Base-by-base conservation (phyloP, 2,888 invertebrate genomes). In the Andrena hattorfiana region DNA sequence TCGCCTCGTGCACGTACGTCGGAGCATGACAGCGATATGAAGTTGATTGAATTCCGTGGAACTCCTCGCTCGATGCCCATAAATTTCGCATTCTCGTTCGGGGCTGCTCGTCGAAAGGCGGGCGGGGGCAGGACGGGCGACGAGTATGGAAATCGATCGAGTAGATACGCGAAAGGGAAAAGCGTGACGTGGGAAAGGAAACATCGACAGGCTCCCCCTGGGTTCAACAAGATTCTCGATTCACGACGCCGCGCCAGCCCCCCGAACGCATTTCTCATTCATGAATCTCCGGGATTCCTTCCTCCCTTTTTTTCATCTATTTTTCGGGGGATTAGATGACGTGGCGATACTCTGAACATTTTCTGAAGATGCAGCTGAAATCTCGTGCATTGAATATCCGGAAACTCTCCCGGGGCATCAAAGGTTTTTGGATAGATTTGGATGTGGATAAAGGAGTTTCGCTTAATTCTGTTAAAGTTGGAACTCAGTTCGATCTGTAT, bases 21-120 rank as follows among this genome's bases (percentile, higher is more conserved):
- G n/a, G 54, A n/a, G 35, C 42, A 54, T 59, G 75, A 71, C 67
- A 23, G 54, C 62, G 72, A 79, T 84, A 76, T 81, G 76, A 32
- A 56, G 71, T 81, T 77, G 86, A 86, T 87, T 84, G 86, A 86
- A 87, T 87, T 81, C 81, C 69, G 23, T 35, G 77, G 67, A 81
- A 69, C 70, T 74, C 54, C 60, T 64, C 28, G 66, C 16, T 59
- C 68, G 76, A 30, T 28, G 70, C 54, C 67, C 71, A 82, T 87
- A 87, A 86, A 86, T 86, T 87, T 81, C 72, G 77, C 84, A 66
- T 73, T 74, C 59, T 30, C 76, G 66, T 51, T 73, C 74, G 74
- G 67, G 64, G 51, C 68, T 70, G 30, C 51, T 23, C 35, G 16
- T 35, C 62, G n/a, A 16, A 20, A n/a, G 35, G 26, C 10, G 20